Percentiles rank a stretch among this genome's conserved stretches.
Conservation (phyloP, 2,797 vertebrate species). For the Heliangelus exortis region DNA sequence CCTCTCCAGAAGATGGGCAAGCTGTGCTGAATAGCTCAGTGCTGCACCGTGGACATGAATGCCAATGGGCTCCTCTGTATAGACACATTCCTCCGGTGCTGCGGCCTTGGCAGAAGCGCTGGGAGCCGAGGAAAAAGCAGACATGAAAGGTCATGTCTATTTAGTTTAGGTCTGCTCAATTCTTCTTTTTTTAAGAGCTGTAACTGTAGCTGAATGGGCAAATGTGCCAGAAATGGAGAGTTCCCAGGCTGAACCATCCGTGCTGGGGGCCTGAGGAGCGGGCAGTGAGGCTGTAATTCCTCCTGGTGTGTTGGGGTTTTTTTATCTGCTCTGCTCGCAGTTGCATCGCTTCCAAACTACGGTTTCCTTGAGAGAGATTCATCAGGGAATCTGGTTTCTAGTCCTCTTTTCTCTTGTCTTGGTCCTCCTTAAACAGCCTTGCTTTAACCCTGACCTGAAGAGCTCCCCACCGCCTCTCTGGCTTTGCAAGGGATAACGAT, state of each 20-base stretch:
- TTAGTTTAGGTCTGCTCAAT: not conserved
- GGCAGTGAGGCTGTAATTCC: not conserved
- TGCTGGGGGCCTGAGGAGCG: not conserved
- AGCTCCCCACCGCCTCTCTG: accelerated
- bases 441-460: not conserved
- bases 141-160: not conserved
- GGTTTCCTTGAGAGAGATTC: too few species aligned
- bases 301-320: not conserved
- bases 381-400: not conserved
- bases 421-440: not conserved
- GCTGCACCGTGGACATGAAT: slow-evolving; percentile 25
- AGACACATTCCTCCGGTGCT: slow-evolving; percentile 24
- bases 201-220: slow-evolving; percentile 6
- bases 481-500: not conserved
- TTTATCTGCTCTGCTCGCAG: not conserved
- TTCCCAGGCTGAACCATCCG: not conserved
- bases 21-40: not conserved
- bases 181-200: slow-evolving; percentile 14
- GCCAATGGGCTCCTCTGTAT: slow-evolving; percentile 21
- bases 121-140: not conserved
- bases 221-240: not conserved
- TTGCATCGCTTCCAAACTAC: not conserved
- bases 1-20: not conserved
- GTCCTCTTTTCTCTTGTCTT: not conserved
- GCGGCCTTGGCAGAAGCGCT: slow-evolving; percentile 37